Evolutionary conservation across 2,797 vertebrate species (phyloP).

Genomic region (Bovichtus variegatus): DNA sequence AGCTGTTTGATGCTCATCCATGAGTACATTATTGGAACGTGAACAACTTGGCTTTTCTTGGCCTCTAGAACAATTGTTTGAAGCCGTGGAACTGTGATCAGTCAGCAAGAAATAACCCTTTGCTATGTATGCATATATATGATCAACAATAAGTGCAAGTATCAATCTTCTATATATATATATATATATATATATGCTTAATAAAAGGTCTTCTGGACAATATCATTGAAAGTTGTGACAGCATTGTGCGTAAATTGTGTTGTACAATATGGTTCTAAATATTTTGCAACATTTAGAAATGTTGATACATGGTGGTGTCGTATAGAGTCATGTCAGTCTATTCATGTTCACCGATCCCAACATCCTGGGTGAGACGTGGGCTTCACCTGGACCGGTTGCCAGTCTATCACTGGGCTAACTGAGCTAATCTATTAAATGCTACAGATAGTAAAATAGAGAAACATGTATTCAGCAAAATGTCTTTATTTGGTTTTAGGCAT

Average conservation of each 20-base stretch:
- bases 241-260: neutral
- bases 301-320: neutral
- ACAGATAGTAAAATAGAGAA: conserved; percentile 2
- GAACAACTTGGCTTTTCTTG: neutral
- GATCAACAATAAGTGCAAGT: neutral
- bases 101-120: neutral
- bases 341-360: too few relatives aligned
- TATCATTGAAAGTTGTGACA: neutral
- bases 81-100: neutral
- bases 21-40: neutral
- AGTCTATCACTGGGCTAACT: neutral
- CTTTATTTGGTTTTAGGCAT: conserved; percentile 85
- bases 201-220: conserved; percentile 17
- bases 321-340: neutral
- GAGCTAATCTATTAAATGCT: neutral
- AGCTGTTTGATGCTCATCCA: neutral
- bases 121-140: conserved; percentile 5
- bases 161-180: too few relatives aligned
- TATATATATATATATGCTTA: conserved; percentile 34
- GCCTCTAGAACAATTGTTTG: neutral
- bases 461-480: conserved; percentile 47
- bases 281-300: neutral
- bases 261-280: neutral
- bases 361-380: neutral
- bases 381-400: neutral